Evolutionary conservation across 2,113 vertebrate genomes (phyloP).

Genomic region (Zosterops hypoxanthus): DNA sequence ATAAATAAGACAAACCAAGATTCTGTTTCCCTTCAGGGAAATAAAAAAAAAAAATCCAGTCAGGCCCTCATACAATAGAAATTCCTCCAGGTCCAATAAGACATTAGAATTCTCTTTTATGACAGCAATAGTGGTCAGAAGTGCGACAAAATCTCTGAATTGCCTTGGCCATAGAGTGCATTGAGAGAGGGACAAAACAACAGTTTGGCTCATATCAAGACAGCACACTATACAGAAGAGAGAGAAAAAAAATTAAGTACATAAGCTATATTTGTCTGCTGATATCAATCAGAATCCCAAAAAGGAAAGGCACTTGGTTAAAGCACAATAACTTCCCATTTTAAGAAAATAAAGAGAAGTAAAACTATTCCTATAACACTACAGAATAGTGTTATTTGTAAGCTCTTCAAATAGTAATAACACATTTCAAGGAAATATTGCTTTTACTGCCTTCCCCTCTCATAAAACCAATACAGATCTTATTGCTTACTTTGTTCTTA

Average conservation of each 20-base stretch:
- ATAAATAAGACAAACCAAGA: neutral
- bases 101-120: neutral
- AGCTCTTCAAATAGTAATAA: neutral
- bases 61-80: neutral
- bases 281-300: neutral
- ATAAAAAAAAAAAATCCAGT: neutral
- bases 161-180: rapidly evolving
- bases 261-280: neutral
- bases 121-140: neutral
- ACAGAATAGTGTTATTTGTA: neutral
- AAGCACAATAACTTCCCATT: neutral
- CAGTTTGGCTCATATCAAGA: neutral
- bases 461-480: neutral
- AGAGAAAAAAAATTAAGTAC: neutral
- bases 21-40: too few relatives aligned
- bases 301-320: neutral
- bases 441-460: neutral
- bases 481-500: neutral
- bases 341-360: neutral
- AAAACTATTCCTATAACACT: neutral
- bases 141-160: neutral
- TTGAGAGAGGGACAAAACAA: neutral
- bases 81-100: neutral
- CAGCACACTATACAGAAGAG: neutral
- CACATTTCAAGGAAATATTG: neutral